Evolutionary conservation across 37 sponge, comb jelly and placozoan genomes (phyloP), one percentile per base, ranked within the genome.

Genomic region (Haliclona indistincta): DNA sequence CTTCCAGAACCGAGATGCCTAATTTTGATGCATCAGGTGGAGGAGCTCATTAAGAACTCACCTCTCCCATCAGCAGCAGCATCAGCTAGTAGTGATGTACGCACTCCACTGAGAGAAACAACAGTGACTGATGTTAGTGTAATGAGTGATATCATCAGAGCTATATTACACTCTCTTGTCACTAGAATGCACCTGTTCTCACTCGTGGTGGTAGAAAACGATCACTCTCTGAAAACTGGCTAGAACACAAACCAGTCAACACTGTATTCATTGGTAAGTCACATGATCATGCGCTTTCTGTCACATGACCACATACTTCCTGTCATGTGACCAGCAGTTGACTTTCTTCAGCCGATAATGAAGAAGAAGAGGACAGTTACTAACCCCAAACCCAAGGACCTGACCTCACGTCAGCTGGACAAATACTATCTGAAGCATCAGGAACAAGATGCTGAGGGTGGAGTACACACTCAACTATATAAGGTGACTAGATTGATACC

Each of bases 361-460:
- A 94, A 94, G 70, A 94, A 92, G 77, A 98, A 94, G 84, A 94
- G 84, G 58, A 94, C 93, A 8, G 93, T 98, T 19, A 64, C 74
- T 7, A 90, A 83, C 34, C 99, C 99, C 0, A 84, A 87, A 29
- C 68, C 84, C 3, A 89, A 80, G 54, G 78, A 94, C 51, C 68
- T 98, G 19, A 78, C 45, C 39, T 76, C 77, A 35, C 62, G 80
- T 4, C 53, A 75, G n/a, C 75, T 70, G 8, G 79, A 75, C 52
- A 64, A 71, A 42, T 89, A 90, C 70, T 71, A 68, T 7, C 83
- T 90, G 20, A 62, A 79, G 51, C 95, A 94, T 64, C 90, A 89
- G 64, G 90, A 89, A 71, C 74, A 90, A 54, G 95, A 89, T 58
- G 61, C 91, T 20, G 63, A 82, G 34, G 95, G 89, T 15, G 89